A percentile compares a stretch with the other conserved stretches of the same genome.
These are phyloP conservation scores for Stenotaenia linearis DNA, from an alignment of 2,888 invertebrate species.

Conservation along the genomic window DNA sequence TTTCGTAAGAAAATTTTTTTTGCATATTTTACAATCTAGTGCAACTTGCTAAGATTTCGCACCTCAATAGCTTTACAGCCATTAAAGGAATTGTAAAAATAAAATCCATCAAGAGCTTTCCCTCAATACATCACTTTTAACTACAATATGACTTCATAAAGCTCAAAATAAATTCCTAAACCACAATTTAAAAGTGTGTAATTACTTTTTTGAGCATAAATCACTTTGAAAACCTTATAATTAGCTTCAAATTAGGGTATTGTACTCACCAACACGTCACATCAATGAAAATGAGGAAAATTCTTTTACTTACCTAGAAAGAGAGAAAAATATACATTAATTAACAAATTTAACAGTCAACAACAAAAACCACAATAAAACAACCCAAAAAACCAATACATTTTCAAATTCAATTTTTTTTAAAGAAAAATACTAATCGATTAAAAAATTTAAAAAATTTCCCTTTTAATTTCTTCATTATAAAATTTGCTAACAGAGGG, in stretches of 20 bases:
- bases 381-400: not conserved
- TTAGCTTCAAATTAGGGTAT: not conserved
- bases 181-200: not conserved
- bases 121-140: not conserved
- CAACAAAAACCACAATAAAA: not conserved
- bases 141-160: not conserved
- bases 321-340: not conserved
- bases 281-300: not conserved
- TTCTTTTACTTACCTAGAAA: not conserved
- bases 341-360: not conserved
- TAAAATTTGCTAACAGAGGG: not conserved
- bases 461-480: not conserved
- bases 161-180: not conserved
- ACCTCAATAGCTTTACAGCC: not conserved
- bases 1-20: not conserved
- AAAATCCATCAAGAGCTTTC: not conserved
- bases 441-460: not conserved
- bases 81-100: not conserved
- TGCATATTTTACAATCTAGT: no score
- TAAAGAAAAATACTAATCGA: no score
- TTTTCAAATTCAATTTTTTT: no score
- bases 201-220: not conserved
- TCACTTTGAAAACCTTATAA: not conserved
- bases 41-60: no score
- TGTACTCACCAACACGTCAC: not conserved